Evolutionary conservation across 2,113 vertebrate genomes (phyloP).

Genomic region (Phylloscopus whistleri): DNA sequence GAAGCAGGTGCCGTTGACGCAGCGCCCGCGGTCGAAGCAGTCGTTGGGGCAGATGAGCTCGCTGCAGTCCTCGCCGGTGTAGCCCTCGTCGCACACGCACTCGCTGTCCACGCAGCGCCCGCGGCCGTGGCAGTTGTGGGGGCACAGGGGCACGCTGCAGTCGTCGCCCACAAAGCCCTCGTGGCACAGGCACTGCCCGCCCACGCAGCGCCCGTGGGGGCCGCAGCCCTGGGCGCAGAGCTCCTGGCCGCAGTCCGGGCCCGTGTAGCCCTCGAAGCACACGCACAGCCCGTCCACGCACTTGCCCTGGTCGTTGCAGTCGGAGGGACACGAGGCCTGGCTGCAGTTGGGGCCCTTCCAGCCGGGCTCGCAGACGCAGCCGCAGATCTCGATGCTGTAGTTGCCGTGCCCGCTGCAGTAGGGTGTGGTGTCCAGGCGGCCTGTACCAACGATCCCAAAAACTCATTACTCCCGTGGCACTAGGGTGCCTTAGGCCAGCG

Average conservation of each 20-base stretch:
- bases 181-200: slow-evolving; percentile 83
- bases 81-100: slow-evolving; percentile 88
- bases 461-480: neutral
- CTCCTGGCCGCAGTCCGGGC: slow-evolving; percentile 84
- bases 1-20: slow-evolving; percentile 89
- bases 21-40: slow-evolving; percentile 94
- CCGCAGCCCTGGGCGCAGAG: slow-evolving; percentile 84
- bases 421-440: slow-evolving; percentile 84
- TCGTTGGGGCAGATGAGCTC: slow-evolving; percentile 96
- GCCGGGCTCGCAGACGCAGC: slow-evolving; percentile 75
- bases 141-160: slow-evolving; percentile 86
- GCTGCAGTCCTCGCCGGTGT: slow-evolving; percentile 89
- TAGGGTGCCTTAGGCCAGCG: neutral
- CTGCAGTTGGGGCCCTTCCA: slow-evolving; percentile 85
- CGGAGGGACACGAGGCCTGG: slow-evolving; percentile 81
- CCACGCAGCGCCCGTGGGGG: slow-evolving; percentile 81
- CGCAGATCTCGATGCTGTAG: slow-evolving; percentile 82
- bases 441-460: slow-evolving; percentile 53
- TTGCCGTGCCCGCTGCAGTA: slow-evolving; percentile 92
- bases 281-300: slow-evolving; percentile 85
- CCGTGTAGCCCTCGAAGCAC: slow-evolving; percentile 89
- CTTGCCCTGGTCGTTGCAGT: slow-evolving; percentile 95
- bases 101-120: slow-evolving; percentile 89
- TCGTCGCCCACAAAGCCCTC: slow-evolving; percentile 86
- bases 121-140: slow-evolving; percentile 85